Percentiles rank a stretch among this genome's conserved stretches.
These are phyloP conservation scores for Andrena fulva DNA, from an alignment of 2,888 invertebrate species.

Conservation along the genomic window DNA sequence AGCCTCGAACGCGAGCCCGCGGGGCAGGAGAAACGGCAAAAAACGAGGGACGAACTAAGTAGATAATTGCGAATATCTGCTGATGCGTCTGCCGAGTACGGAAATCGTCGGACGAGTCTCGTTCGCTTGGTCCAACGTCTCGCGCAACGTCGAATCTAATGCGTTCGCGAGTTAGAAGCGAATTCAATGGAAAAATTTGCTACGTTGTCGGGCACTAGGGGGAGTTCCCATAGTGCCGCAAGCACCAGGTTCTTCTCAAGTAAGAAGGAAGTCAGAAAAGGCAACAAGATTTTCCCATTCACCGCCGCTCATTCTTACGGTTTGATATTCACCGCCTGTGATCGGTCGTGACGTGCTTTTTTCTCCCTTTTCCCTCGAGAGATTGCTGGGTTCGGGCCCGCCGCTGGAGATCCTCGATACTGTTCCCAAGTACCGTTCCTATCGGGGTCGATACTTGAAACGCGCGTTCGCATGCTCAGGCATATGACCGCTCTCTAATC, in stretches of 20 bases:
- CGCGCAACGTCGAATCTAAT: too few species aligned
- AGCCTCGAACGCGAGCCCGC: slow-evolving; percentile 32
- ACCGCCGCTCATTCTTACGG: too few species aligned
- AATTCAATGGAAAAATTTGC: too few species aligned
- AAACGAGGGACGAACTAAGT: slow-evolving; percentile 25
- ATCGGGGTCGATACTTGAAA: background rate
- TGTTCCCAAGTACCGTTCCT: slow-evolving; percentile 26
- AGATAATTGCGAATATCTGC: slow-evolving; percentile 54
- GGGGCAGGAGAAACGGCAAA: background rate
- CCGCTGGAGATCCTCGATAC: slow-evolving; percentile 20
- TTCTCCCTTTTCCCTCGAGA: background rate
- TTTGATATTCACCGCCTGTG: background rate
- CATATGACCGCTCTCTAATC: slow-evolving; percentile 33
- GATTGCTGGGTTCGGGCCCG: slow-evolving; percentile 9
- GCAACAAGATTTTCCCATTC: too few species aligned
- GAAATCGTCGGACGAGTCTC: too few species aligned
- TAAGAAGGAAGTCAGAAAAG: too few species aligned
- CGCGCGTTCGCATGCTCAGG: background rate
- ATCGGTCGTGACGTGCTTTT: background rate
- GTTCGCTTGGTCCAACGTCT: too few species aligned
- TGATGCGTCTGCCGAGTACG: too few species aligned
- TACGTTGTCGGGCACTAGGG: too few species aligned
- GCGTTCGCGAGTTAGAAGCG: too few species aligned
- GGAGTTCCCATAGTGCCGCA: too few species aligned
- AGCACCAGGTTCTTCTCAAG: too few species aligned